Conservation (phyloP, 1,140 invertebrate genomes). For the Drosophila guanche region DNA sequence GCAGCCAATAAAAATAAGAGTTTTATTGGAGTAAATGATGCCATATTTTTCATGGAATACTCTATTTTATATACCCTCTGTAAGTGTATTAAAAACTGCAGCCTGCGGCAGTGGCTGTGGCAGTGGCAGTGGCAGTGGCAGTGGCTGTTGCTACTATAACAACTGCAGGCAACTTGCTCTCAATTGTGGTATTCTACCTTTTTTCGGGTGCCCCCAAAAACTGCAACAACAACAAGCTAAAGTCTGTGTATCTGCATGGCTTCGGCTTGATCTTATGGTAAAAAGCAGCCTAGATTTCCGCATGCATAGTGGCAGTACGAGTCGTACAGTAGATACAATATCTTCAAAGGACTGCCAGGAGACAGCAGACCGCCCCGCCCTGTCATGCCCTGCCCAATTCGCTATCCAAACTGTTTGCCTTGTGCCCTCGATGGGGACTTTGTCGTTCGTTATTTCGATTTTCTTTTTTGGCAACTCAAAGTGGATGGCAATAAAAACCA, state of each 20-base stretch:
- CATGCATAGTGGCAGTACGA: slow-evolving; percentile 33
- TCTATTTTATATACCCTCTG: no score
- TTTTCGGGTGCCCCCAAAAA: background rate
- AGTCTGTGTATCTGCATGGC: slow-evolving; percentile 14
- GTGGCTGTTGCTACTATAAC: slow-evolving; percentile 4
- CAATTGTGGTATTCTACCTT: slow-evolving; percentile 37
- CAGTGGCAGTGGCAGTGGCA: background rate
- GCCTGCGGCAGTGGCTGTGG: slow-evolving; percentile 2
- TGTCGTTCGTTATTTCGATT: slow-evolving; percentile 5
- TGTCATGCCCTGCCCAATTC: slow-evolving; percentile 12
- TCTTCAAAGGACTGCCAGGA: slow-evolving; percentile 9
- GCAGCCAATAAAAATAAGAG: no score
- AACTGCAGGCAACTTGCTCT: slow-evolving; percentile 56
- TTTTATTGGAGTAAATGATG: no score
- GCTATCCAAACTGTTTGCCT: slow-evolving; percentile 57
- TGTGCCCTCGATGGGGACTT: slow-evolving; percentile 21
- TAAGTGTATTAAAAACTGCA: slow-evolving; percentile 6
- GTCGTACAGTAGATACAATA: slow-evolving; percentile 36
- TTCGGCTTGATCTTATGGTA: slow-evolving; percentile 51
- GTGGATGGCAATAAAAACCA: slow-evolving; percentile 35
- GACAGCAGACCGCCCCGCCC: background rate
- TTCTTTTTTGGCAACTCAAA: slow-evolving; percentile 45
- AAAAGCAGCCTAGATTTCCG: slow-evolving; percentile 50
- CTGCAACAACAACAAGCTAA: no score
- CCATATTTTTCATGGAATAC: no score